Base-by-base conservation (phyloP, 64 coral and sea anemone genomes). In the Porites lutea region DNA sequence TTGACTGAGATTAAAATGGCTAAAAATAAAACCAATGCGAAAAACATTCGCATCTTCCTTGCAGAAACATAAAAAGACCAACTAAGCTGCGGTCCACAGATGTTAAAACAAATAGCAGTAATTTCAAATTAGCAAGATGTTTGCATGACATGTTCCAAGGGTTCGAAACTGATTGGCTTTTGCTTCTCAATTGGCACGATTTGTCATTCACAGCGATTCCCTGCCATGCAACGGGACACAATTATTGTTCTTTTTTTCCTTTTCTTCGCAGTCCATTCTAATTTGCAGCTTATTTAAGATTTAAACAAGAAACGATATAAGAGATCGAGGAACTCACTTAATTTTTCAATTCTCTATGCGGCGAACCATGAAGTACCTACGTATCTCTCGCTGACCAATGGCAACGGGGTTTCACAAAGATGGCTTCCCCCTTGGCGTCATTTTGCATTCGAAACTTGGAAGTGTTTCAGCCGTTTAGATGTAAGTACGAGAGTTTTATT, bases 131-230 rank as follows among this genome's bases (percentile, higher is more conserved):
- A 23, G 13, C 46, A 59, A 43, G 11, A 13, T 80, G 55, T 44
- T 80, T 80, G 27, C 27, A 48, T 73, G 37, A 46, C 27, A 37
- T 37, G 27, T 60, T 76, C 19, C 18, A 5, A 14, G 11, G 79
- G 62, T 84, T 19, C 81, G 81, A 84, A 68, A 84, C 4, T 67
- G 81, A 84, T 84, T 84, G 81, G 81, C 13, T 51, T 84, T 48
- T 63, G 45, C 44, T 65, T 20, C 22, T 48, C 6, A 48, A 18
- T 68, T 45, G 4, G 48, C 61, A 47, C 18, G 52, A 84, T 84
- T 50, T 46, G 44, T 18, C 4, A 50, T 49, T 65, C 61, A 0
- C 60, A 23, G 6, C n/a, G 11, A 48, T 48, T 37, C 27, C 27
- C 54, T 9, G 54, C 7, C 54, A 57, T 57, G 7, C 54, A 15